Conservation (phyloP, 2,888 invertebrate species). For the Byasa hedistus region DNA sequence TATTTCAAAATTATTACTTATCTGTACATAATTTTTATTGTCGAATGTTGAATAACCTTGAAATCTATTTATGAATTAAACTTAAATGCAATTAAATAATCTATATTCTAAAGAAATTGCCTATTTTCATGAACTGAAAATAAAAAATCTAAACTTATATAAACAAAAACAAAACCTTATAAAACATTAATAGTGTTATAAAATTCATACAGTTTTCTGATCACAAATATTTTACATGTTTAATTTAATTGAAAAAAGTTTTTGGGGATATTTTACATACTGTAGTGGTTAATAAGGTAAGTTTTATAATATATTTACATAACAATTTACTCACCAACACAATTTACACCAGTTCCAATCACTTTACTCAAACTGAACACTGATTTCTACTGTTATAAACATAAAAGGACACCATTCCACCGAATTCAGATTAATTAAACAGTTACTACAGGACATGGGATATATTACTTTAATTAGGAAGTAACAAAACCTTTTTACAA, state of each 20-base stretch:
- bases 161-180: too few relatives aligned
- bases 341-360: constrained; percentile 11
- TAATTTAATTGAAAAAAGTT: too few relatives aligned
- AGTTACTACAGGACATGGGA: neutral
- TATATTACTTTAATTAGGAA: neutral
- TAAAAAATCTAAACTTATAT: too few relatives aligned
- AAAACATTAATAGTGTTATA: too few relatives aligned
- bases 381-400: constrained; percentile 19
- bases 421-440: neutral
- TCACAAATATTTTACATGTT: too few relatives aligned
- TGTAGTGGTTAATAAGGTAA: constrained; percentile 8
- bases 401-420: constrained; percentile 5
- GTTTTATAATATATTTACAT: constrained; percentile 15
- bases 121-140: too few relatives aligned
- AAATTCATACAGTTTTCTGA: too few relatives aligned
- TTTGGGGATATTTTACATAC: neutral
- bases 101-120: too few relatives aligned
- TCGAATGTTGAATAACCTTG: too few relatives aligned
- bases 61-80: too few relatives aligned
- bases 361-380: constrained; percentile 19
- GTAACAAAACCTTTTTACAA: neutral
- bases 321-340: constrained; percentile 23
- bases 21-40: neutral
- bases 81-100: too few relatives aligned
- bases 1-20: neutral